phyloP scores from a whole-genome alignment of 2,888 invertebrate species.

The Lucinisca nassula region DNA sequence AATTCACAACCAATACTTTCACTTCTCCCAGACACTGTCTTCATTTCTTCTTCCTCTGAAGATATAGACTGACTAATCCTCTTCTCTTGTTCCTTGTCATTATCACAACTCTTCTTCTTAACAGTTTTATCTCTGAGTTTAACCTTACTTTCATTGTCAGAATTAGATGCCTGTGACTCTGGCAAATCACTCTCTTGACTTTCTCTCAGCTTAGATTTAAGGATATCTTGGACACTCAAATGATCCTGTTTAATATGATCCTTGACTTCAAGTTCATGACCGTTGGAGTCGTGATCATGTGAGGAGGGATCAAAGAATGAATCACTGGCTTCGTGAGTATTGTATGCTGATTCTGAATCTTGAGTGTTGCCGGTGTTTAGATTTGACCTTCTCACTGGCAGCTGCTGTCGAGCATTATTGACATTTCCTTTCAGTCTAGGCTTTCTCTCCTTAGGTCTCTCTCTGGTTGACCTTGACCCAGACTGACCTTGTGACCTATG shows the following conservation, averaged over 20 bases:
- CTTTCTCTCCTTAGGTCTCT: slow-evolving; percentile 60
- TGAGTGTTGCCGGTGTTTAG: slow-evolving; percentile 19
- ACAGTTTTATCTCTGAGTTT: slow-evolving; percentile 11
- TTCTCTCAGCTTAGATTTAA: slow-evolving; percentile 40
- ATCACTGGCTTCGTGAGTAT: slow-evolving; percentile 68
- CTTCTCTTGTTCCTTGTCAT: slow-evolving; percentile 33
- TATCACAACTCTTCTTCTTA: slow-evolving; percentile 30
- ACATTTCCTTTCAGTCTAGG: slow-evolving; percentile 45
- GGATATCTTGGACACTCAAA: slow-evolving; percentile 1
- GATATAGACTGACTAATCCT: slow-evolving; percentile 67
- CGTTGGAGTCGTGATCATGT: slow-evolving; percentile 50
- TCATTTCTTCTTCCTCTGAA: slow-evolving; percentile 54
- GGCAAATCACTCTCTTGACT: slow-evolving; percentile 71
- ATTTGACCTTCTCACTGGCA: slow-evolving; percentile 12
- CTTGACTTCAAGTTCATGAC: not conserved
- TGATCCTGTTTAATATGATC: not conserved
- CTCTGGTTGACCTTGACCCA: slow-evolving; percentile 51
- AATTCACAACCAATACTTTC: not conserved
- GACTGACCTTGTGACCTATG: slow-evolving; percentile 47
- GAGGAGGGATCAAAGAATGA: slow-evolving; percentile 61
- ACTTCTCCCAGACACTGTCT: not conserved
- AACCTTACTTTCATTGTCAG: slow-evolving; percentile 51
- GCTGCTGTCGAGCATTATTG: slow-evolving; percentile 11
- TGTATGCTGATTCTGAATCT: slow-evolving; percentile 70
- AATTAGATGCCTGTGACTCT: slow-evolving; percentile 56